A percentile compares a stretch with the other conserved stretches of the same genome.
Evolutionary conservation across 2,113 vertebrate genomes (phyloP).

Genomic region (Gasterosteus aculeatus): DNA sequence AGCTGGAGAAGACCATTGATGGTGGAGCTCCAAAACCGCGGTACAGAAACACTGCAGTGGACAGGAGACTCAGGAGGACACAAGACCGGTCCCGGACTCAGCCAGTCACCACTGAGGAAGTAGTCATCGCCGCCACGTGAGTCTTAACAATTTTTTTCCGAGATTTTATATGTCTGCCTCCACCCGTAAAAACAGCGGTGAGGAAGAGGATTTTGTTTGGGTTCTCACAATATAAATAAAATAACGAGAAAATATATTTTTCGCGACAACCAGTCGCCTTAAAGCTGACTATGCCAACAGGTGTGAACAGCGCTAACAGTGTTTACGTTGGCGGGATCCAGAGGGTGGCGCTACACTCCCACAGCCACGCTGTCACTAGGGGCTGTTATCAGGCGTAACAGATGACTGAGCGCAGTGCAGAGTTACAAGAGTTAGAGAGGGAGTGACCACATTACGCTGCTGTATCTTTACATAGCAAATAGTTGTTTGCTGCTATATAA

Average conservation of each 20-base stretch:
- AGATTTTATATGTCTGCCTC: neutral
- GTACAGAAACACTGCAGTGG: conserved; percentile 85
- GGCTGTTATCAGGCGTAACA: too few species aligned
- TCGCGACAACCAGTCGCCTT: too few species aligned
- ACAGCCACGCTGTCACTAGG: too few species aligned
- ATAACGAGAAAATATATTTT: neutral
- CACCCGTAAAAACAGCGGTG: neutral
- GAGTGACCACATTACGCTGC: too few species aligned
- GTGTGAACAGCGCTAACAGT: too few species aligned
- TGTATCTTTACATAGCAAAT: too few species aligned
- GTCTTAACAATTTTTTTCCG: conserved; percentile 46
- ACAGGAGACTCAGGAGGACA: conserved; percentile 88
- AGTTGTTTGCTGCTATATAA: too few species aligned
- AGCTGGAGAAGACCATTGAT: conserved; percentile 92
- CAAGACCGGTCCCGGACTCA: conserved; percentile 95
- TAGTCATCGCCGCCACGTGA: conserved; percentile 95
- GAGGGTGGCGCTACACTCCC: too few species aligned
- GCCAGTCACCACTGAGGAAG: conserved; percentile 92
- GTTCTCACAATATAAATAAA: neutral
- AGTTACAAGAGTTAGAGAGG: too few species aligned
- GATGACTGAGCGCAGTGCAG: too few species aligned
- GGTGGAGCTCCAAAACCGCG: conserved; percentile 82
- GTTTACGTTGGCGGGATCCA: too few species aligned
- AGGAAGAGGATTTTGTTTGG: neutral
- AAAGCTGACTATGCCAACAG: too few species aligned